Base-by-base conservation (phyloP, 2,113 vertebrate genomes). In the Prunella himalayana region DNA sequence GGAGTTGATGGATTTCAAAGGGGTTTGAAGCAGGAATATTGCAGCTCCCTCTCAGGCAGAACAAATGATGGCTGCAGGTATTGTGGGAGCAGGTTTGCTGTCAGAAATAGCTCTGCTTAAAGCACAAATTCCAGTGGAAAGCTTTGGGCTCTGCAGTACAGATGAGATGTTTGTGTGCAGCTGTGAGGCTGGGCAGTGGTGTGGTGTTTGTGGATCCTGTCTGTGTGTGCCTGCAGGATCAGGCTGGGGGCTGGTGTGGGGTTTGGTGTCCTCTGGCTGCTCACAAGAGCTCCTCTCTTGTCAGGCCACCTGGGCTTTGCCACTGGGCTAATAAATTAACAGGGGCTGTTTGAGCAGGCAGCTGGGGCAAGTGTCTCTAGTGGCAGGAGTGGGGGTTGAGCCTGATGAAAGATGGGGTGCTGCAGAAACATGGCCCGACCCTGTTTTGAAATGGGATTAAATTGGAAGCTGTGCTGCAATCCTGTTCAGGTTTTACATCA, bases 61-160 rank as follows among this genome's bases (percentile, higher is more conserved):
- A 79, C 23, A 47, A 87, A 84, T 50, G 66, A 72, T 50, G 81
- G 56, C 72, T 71, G 86, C 86, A 86, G 93, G 60, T 86, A 73
- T 31, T 30, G 3, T 2, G 15, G 81, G 84, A 78, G 64, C 39
- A 22, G 69, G 23, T 39, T 89, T 89, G 77, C 51, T 84, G 56
- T 72, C 37, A n/a, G 85, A 93, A 92, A 69, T 11, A 80, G n/a
- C 49, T 7, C 72, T 77, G 64, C 56, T 42, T 44, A 15, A 54
- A 85, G 61, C 14, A 39, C 25, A 27, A 41, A 28, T 37, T 6
- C 1, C 19, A 13, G 0, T 66, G 87, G 83, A 41, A 81, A 81
- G 42, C 53, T 66, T 60, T 61, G 37, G 39, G 86, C 13, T 1
- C 37, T 39, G 0, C 5, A 19, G 57, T 3, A 49, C 53, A 41